Percentiles rank a stretch among this genome's conserved stretches.
These are phyloP conservation scores for Ciconia nigra DNA, from an alignment of 2,797 vertebrate genomes.

Conservation along the genomic window DNA sequence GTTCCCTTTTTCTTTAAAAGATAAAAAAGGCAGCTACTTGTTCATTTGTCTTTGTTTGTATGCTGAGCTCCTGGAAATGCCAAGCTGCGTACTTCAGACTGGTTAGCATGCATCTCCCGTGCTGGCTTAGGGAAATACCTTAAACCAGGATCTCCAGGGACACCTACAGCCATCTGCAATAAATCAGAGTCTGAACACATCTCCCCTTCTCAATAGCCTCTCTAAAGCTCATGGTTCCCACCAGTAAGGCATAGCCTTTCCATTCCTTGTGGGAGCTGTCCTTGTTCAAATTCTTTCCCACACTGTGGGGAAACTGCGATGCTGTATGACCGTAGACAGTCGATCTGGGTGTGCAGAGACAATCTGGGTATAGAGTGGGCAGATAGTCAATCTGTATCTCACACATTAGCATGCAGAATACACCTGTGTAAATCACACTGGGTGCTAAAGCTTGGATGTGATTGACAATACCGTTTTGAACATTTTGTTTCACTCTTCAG, in stretches of 20 bases:
- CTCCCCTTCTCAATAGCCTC: not conserved
- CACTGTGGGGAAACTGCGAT: rapidly evolving
- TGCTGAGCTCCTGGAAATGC: not conserved
- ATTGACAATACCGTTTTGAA: not conserved
- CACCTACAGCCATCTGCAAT: not conserved
- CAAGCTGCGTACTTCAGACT: not conserved
- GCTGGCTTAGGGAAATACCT: not conserved
- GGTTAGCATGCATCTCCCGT: not conserved
- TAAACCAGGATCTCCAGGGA: not conserved
- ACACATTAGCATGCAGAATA: rapidly evolving
- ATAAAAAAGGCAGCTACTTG: not conserved
- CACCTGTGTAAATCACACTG: not conserved
- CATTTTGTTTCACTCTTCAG: not conserved
- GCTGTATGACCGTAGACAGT: too few species aligned
- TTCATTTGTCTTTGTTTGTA: not conserved
- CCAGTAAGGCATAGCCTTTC: not conserved
- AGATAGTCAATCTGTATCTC: too few species aligned
- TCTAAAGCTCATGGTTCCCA: not conserved
- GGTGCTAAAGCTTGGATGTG: not conserved
- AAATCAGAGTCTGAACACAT: not conserved
- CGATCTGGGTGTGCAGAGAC: not conserved
- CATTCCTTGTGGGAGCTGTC: not conserved
- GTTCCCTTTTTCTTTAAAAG: not conserved
- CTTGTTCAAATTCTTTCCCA: not conserved
- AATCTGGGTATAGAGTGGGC: rapidly evolving